phyloP scores from a whole-genome alignment of 2,888 invertebrate species.

The Polia nebulosa region DNA sequence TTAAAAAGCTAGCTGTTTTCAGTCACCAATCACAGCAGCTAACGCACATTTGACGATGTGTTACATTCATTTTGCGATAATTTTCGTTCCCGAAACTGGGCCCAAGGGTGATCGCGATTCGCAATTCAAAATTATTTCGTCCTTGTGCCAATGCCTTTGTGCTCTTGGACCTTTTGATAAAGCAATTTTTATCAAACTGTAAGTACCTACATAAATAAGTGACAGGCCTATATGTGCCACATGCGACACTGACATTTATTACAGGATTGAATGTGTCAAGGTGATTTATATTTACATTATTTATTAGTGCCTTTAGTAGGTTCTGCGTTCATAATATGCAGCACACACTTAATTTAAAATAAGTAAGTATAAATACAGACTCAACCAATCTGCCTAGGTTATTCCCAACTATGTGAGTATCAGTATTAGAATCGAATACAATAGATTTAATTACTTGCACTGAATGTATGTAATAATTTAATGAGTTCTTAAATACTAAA shows the following conservation, averaged over 20 bases:
- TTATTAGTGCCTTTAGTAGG: background rate
- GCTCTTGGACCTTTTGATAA: constrained; percentile 6
- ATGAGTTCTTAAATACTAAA: no score
- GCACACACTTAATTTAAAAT: background rate
- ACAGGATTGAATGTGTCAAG: constrained; percentile 34
- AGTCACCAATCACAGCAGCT: background rate
- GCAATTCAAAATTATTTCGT: background rate
- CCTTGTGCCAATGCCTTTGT: background rate
- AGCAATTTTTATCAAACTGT: constrained; percentile 12
- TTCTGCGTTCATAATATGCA: background rate
- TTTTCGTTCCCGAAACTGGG: no score
- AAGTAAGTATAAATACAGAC: background rate
- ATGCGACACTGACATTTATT: constrained; percentile 14
- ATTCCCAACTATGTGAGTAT: background rate
- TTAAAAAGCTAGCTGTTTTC: background rate
- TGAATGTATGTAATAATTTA: no score
- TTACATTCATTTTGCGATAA: no score
- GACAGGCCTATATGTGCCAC: background rate
- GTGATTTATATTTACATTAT: constrained; percentile 43
- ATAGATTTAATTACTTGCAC: no score
- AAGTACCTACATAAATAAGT: background rate
- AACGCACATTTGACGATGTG: background rate
- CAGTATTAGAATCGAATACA: no score
- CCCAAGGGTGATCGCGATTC: background rate
- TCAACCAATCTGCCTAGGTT: background rate